Percentiles rank a stretch among this genome's conserved stretches.
Conservation (phyloP, 2,888 invertebrate genomes). For the Drosophila tanythrix region DNA sequence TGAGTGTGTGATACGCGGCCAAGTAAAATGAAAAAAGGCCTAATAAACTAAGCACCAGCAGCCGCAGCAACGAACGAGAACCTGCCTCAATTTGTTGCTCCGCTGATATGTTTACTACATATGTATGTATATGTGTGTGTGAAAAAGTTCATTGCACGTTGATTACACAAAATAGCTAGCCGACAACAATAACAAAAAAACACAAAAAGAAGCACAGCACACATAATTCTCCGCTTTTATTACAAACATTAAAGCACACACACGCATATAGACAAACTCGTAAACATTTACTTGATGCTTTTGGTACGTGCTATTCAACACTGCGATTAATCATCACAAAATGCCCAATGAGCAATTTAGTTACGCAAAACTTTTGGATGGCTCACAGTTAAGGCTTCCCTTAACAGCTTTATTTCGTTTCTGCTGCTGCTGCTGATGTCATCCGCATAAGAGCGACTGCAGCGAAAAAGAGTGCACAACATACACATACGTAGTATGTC, state of each 20-base stretch:
- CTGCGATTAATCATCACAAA: constrained; percentile 51
- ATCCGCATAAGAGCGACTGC: constrained; percentile 27
- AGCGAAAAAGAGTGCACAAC: constrained; percentile 30
- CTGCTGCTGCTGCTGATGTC: constrained; percentile 42
- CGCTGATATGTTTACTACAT: constrained; percentile 36
- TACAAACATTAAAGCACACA: constrained; percentile 63
- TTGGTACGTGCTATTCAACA: constrained; percentile 57
- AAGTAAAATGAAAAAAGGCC: constrained; percentile 32
- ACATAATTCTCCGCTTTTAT: constrained; percentile 47
- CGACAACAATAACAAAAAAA: constrained; percentile 23
- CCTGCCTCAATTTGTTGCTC: constrained; percentile 69
- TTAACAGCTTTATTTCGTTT: background rate
- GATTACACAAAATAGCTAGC: constrained; percentile 67
- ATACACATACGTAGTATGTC: background rate
- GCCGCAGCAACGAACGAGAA: constrained; percentile 49
- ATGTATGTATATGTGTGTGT: constrained; percentile 21
- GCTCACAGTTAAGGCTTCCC: constrained; percentile 22
- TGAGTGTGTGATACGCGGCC: constrained; percentile 52
- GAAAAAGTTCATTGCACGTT: constrained; percentile 70
- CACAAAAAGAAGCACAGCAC: constrained; percentile 8
- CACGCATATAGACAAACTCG: constrained; percentile 4
- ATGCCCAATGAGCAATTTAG: constrained; percentile 46
- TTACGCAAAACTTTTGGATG: constrained; percentile 45
- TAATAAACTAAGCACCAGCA: constrained; percentile 33
- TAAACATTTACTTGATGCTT: constrained; percentile 29